Percentiles rank a stretch among this genome's conserved stretches.
Conservation (phyloP, 2,797 vertebrate genomes). For the Holocentrus rufus region DNA sequence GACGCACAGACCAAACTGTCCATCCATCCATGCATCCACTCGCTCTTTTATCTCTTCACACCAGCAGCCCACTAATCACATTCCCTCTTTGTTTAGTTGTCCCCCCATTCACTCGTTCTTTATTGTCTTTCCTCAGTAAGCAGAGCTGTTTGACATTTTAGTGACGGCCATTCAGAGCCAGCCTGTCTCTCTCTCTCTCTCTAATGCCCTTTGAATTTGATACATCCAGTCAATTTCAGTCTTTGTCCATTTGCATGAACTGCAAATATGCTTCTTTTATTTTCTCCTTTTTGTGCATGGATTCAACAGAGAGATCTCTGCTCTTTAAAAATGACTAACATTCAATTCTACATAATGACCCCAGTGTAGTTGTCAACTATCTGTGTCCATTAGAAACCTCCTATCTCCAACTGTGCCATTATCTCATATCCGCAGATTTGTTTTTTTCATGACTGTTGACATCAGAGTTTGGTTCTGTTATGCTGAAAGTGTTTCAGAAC, state of each 20-base stretch:
- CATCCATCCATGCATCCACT: neutral
- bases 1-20: neutral
- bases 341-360: neutral
- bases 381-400: neutral
- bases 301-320: neutral
- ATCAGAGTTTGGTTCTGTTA: too few species aligned
- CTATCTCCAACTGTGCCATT: neutral
- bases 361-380: neutral
- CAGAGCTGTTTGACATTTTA: constrained; percentile 46
- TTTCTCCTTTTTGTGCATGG: constrained; percentile 11
- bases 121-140: constrained; percentile 49
- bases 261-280: constrained; percentile 19
- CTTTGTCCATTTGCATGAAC: constrained; percentile 23
- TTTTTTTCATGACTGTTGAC: too few species aligned
- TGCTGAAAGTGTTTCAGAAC: too few species aligned
- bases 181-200: constrained; percentile 23
- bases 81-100: constrained; percentile 47
- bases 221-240: constrained; percentile 21
- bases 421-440: too few species aligned
- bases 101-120: constrained; percentile 56
- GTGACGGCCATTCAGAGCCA: constrained; percentile 35
- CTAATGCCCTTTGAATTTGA: constrained; percentile 48
- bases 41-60: constrained; percentile 53
- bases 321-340: constrained; percentile 1
- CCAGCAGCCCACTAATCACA: constrained; percentile 52